Evolutionary conservation across 1,140 invertebrate species (phyloP).

Genomic region (Drosophila elegans): DNA sequence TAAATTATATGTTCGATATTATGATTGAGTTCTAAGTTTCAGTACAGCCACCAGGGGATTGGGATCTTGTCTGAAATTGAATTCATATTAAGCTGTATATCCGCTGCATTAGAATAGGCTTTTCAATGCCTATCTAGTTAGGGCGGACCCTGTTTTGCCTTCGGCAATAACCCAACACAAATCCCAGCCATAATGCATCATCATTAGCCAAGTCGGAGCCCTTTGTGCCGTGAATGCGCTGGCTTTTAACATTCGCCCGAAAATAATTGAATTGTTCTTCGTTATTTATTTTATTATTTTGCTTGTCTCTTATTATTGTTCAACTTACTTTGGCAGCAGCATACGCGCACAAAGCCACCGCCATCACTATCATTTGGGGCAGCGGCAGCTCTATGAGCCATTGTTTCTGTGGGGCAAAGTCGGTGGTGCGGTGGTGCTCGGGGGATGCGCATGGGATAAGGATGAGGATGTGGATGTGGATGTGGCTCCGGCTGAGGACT

Average conservation of each 20-base stretch:
- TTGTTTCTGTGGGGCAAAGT: slow-evolving; percentile 43
- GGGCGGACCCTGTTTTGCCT: background rate
- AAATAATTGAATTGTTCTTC: slow-evolving; percentile 82
- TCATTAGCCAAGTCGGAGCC: slow-evolving; percentile 53
- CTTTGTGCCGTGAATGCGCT: slow-evolving; percentile 52
- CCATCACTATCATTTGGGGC: slow-evolving; percentile 47
- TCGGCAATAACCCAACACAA: slow-evolving; percentile 10
- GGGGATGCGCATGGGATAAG: background rate
- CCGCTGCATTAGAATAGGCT: background rate
- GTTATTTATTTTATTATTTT: slow-evolving; percentile 84
- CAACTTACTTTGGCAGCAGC: slow-evolving; percentile 56
- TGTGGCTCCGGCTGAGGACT: slow-evolving; percentile 17
- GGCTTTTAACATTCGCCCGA: slow-evolving; percentile 67
- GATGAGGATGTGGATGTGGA: background rate
- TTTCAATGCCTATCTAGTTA: background rate
- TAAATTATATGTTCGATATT: no score
- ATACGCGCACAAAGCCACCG: slow-evolving; percentile 19
- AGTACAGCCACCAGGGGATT: background rate
- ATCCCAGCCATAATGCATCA: slow-evolving; percentile 63
- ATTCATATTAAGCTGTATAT: background rate
- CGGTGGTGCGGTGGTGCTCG: background rate
- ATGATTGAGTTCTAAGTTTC: background rate
- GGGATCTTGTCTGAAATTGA: background rate
- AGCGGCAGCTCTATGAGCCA: slow-evolving; percentile 43
- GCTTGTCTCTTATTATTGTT: slow-evolving; percentile 79